Conservation (phyloP, 1,140 invertebrate genomes). For the Hylaeus anthracinus region DNA sequence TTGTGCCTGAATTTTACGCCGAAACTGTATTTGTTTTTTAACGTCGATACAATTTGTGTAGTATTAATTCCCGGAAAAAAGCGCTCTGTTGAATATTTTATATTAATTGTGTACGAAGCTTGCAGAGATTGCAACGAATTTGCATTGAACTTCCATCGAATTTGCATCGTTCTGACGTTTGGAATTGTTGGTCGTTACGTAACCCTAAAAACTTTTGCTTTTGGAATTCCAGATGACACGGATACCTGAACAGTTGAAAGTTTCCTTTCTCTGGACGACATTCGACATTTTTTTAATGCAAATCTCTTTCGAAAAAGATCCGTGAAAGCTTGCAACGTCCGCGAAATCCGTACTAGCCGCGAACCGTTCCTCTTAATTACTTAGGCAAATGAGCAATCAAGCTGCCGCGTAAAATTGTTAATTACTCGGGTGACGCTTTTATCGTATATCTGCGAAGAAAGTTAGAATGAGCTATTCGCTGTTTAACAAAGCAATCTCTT, state of each 20-base stretch:
- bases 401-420: neutral
- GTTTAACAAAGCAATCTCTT: neutral
- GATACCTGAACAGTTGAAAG: neutral
- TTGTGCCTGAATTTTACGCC: too few relatives aligned
- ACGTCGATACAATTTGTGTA: too few relatives aligned
- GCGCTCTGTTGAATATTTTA: too few relatives aligned
- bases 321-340: neutral
- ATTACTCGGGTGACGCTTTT: neutral
- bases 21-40: too few relatives aligned
- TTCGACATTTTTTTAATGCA: neutral
- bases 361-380: neutral
- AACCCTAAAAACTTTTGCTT: neutral
- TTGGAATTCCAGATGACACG: neutral
- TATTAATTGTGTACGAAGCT: too few relatives aligned
- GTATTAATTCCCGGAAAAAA: too few relatives aligned
- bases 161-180: too few relatives aligned
- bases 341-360: neutral
- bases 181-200: too few relatives aligned
- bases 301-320: neutral
- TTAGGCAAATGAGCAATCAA: conserved; percentile 8
- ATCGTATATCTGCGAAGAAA: conserved; percentile 1
- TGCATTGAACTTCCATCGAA: too few relatives aligned
- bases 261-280: neutral
- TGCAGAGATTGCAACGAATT: too few relatives aligned
- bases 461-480: neutral